Percentiles rank a stretch among this genome's conserved stretches.
Evolutionary conservation across 2,797 vertebrate species (phyloP).

Genomic region (Anguilla anguilla): DNA sequence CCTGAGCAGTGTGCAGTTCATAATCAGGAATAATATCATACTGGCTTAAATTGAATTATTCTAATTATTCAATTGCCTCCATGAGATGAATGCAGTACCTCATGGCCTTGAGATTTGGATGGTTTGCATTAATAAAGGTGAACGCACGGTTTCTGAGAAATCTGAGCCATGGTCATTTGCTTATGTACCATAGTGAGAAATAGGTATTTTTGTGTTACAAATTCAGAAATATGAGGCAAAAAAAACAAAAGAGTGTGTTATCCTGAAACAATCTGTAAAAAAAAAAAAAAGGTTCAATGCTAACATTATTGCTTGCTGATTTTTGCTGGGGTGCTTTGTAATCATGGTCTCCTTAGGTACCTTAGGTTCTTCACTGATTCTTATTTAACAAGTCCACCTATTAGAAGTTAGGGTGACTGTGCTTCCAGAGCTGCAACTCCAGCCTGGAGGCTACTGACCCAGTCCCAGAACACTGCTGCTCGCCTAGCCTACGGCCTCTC

Average conservation of each 20-base stretch:
- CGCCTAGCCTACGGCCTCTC: too few relatives aligned
- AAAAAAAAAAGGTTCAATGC: too few relatives aligned
- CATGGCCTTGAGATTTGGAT: background rate
- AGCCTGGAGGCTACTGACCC: background rate
- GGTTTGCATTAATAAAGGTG: background rate
- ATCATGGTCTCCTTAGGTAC: background rate
- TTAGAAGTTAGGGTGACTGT: background rate
- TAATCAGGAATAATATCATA: background rate
- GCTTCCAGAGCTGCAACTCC: background rate
- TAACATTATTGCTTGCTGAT: background rate
- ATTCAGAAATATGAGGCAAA: too few relatives aligned
- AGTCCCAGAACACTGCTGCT: background rate
- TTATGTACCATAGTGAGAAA: background rate
- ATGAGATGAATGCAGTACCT: background rate
- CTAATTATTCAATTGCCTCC: background rate
- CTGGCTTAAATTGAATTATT: background rate
- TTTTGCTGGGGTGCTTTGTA: background rate
- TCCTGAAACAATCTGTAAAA: too few relatives aligned
- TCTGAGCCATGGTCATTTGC: background rate
- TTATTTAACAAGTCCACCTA: background rate
- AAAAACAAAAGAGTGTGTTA: too few relatives aligned
- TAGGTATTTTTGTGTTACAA: too few relatives aligned
- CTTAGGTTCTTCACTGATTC: background rate
- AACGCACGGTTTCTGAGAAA: background rate
- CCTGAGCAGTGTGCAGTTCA: background rate